Percentiles rank a stretch among this genome's conserved stretches.
These are phyloP conservation scores for Borostomias antarcticus DNA, from an alignment of 2,797 vertebrate species.

Conservation along the genomic window DNA sequence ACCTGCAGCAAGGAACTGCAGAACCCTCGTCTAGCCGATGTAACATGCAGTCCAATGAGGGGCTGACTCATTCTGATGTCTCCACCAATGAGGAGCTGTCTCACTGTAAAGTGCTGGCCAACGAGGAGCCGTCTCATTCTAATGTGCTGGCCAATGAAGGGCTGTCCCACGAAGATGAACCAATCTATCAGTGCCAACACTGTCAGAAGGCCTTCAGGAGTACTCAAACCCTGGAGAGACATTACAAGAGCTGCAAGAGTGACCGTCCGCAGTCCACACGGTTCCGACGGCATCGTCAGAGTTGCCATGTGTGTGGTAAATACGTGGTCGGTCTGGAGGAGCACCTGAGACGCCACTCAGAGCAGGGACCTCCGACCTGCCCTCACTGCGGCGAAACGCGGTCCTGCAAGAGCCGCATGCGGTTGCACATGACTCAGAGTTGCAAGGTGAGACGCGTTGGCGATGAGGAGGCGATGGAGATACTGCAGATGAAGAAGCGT, in stretches of 20 bases:
- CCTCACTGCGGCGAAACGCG: not conserved
- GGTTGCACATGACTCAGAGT: not conserved
- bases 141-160: not conserved
- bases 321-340: not conserved
- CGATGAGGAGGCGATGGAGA: not conserved
- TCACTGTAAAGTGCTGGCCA: not conserved
- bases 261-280: too few species aligned
- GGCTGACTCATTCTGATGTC: too few species aligned
- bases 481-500: not conserved
- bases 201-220: constrained; percentile 9
- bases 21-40: too few species aligned
- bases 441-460: not conserved
- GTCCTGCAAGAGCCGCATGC: not conserved
- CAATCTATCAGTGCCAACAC: not conserved
- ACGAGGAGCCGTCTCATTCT: not conserved
- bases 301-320: constrained; percentile 2
- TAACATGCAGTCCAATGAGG: too few species aligned
- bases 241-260: not conserved
- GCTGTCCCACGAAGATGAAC: not conserved
- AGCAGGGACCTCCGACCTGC: not conserved
- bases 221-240: not conserved
- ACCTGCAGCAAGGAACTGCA: not conserved
- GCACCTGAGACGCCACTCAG: not conserved
- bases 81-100: too few species aligned
- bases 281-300: too few species aligned